Evolutionary conservation across 2,888 invertebrate genomes (phyloP), one percentile per base, ranked within the genome.

Genomic region (Globia sparganii): DNA sequence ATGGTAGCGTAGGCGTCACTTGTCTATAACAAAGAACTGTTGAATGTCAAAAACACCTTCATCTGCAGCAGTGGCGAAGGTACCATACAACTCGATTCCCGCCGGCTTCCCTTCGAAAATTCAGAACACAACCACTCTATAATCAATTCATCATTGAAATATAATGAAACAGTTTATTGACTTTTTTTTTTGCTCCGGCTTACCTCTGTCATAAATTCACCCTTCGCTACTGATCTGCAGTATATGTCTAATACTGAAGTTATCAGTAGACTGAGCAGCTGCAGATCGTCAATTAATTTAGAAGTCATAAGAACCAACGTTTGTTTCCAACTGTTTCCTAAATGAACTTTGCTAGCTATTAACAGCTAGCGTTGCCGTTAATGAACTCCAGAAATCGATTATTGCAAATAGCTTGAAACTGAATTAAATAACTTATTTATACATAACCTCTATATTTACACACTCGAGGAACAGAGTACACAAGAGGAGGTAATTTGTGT

Each of bases 321-420:
- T 49, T 58, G 28, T 31, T 15, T 65, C 65, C 58, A 80, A 43
- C 73, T 53, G 49, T 65, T 79, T 53, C 28, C 21, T 43, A 61
- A 40, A 70, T 25, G 25, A 34, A 59, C 34, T 40, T 18, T 15
- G 13, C n/a, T 21, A 43, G 56, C 18, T 34, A 18, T 34, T 77
- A 53, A 53, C 53, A 62, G 53, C 5, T 73, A 21, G n/a, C 28
- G n/a, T 59, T 34, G 59, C 9, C 31, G 31, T 40, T 66, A 78
- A 72, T 78, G n/a, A 78, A 34, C 25, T 34, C 65, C 73, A 72
- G 18, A 37, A 59, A 61, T 73, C 53, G 65, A 53, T 61, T 61
- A 66, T 43, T 37, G 34, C 25, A 53, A 73, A 59, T 61, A 28
- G 40, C 43, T 79, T 79, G 28, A 46, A 65, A 73, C 53, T 46